These are phyloP conservation scores for Macrobrachium nipponense DNA, from an alignment of 1,140 invertebrate species.

Conservation along the genomic window DNA sequence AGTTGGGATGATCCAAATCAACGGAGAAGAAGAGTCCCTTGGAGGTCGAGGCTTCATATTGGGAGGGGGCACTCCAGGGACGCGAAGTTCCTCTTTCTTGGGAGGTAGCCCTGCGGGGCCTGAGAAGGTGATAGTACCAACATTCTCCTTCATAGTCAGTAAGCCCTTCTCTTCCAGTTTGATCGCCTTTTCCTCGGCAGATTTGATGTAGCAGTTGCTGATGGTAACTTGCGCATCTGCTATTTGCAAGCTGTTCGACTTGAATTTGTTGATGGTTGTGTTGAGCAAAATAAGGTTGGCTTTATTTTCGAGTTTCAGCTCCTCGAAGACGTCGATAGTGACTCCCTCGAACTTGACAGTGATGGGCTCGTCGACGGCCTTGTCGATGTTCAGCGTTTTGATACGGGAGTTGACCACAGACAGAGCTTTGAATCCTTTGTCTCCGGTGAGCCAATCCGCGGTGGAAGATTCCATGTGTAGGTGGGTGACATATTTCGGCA, in stretches of 20 bases:
- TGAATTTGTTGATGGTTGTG: constrained; percentile 24
- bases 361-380: background rate
- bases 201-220: constrained; percentile 15
- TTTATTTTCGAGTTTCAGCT: constrained; percentile 6
- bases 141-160: background rate
- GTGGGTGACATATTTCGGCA: constrained; percentile 14
- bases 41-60: background rate
- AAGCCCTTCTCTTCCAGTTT: constrained; percentile 1
- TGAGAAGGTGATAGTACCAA: constrained; percentile 29
- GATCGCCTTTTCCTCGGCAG: constrained; percentile 18
- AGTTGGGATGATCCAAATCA: constrained; percentile 27
- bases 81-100: background rate
- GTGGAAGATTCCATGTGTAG: constrained; percentile 20
- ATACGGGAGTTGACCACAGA: background rate
- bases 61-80: background rate
- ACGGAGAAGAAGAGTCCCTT: background rate
- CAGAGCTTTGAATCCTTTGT: constrained; percentile 3
- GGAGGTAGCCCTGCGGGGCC: background rate
- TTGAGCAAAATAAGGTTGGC: constrained; percentile 16
- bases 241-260: constrained; percentile 15
- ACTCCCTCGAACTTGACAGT: constrained; percentile 22
- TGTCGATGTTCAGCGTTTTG: background rate
- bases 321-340: constrained; percentile 5
- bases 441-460: background rate
- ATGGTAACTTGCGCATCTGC: constrained; percentile 15